Base-by-base conservation (phyloP, 2,888 invertebrate species). In the Hemaris fuciformis region DNA sequence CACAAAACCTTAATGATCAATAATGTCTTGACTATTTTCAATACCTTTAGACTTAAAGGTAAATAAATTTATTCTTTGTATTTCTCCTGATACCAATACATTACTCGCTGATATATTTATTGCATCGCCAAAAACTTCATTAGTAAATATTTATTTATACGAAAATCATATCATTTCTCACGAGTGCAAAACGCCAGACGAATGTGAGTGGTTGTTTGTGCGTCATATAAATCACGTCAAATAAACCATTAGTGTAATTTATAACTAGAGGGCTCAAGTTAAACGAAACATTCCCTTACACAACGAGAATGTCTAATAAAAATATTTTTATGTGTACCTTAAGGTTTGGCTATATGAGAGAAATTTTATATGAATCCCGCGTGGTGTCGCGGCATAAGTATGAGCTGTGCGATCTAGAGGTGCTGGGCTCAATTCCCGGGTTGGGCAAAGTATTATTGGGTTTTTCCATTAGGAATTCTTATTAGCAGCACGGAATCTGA, bases 191-290 rank as follows among this genome's bases (percentile, higher is more conserved):
- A 61, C 38, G 57, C 43, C 46, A 57, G 31, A 61, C 46, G 57
- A 57, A 57, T 15, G n/a, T 43, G 57, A 38, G 41, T 71, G 69
- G 75, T 73, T 77, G 74, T 78, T 76, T 66, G 65, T 70, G 64
- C 71, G 63, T 62, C 60, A 66, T 69, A 76, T 81, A 82, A 83
- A 83, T 83, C 81, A 81, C 73, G 77, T 76, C 75, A 75, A 80
- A 83, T 81, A 81, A 77, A 73, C 82, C 77, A 81, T 82, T 81
- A 81, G 74, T 65, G 75, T 82, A 80, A 83, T 83, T 81, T 81
- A 81, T 78, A 78, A 62, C 43, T 63, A 68, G 64, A 62, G 70
- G 68, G 70, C 66, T 70, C 63, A 63, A 53, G 74, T 75, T 68
- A 77, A 81, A 76, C 72, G 73, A 70, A 65, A 70, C 69, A 71